These are phyloP conservation scores for Phallusia fumigata DNA, from an alignment of 23 tunicate genomes.

Conservation along the genomic window DNA sequence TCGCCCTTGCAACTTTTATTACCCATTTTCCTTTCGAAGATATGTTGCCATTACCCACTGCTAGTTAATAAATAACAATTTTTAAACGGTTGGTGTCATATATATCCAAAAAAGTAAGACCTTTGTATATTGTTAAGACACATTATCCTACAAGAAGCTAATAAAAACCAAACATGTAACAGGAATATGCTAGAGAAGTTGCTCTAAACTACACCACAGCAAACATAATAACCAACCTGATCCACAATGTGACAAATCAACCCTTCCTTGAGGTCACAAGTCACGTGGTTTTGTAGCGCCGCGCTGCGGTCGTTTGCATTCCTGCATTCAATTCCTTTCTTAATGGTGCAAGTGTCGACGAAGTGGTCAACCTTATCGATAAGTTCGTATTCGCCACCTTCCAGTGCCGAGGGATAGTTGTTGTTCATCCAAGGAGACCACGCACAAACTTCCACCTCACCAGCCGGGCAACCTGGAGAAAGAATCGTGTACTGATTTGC, in stretches of 20 bases:
- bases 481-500: no score
- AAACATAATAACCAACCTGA: not conserved
- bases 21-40: no score
- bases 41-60: no score
- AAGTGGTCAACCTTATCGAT: not conserved
- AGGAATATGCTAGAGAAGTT: no score
- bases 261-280: not conserved
- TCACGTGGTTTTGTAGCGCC: not conserved
- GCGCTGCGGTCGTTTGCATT: not conserved
- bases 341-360: not conserved
- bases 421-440: slow-evolving; percentile 3
- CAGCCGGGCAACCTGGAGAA: not conserved
- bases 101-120: no score
- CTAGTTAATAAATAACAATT: no score
- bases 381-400: not conserved
- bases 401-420: not conserved
- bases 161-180: no score
- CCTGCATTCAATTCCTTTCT: not conserved
- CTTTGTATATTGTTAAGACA: no score
- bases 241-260: not conserved
- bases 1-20: no score
- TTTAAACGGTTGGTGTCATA: no score
- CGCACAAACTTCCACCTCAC: not conserved
- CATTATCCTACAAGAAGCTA: no score
- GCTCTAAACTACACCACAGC: no score